Conservation (phyloP, 2,888 invertebrate genomes). For the Rhamphomyia laevipes region DNA sequence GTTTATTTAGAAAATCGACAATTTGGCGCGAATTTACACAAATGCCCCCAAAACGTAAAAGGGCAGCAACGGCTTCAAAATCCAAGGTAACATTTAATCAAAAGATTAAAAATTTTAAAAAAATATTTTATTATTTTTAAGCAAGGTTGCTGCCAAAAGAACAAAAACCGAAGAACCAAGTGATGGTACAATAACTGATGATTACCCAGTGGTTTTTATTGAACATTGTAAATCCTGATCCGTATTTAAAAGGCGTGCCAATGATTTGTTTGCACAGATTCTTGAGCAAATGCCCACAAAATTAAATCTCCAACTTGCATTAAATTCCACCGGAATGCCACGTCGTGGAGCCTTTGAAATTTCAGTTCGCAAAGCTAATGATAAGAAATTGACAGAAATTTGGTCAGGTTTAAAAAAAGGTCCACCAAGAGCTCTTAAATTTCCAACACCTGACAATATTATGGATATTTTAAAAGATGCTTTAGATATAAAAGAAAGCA, state of each 20-base stretch:
- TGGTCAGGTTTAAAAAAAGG: slow-evolving; percentile 31
- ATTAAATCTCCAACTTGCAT: slow-evolving; percentile 16
- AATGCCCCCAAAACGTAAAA: background rate
- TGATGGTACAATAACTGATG: background rate
- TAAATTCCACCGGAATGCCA: slow-evolving; percentile 26
- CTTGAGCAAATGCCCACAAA: slow-evolving; percentile 15
- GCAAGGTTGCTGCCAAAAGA: background rate
- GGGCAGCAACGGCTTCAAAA: background rate
- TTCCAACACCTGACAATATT: slow-evolving; percentile 21
- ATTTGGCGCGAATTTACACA: background rate
- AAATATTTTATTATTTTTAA: background rate
- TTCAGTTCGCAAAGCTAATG: slow-evolving; percentile 18
- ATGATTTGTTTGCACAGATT: slow-evolving; percentile 21
- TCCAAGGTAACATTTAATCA: too few species aligned
- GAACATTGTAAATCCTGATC: slow-evolving; percentile 35
- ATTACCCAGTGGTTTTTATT: slow-evolving; percentile 26
- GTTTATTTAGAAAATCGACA: too few species aligned
- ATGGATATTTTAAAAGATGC: background rate
- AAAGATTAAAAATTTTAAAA: too few species aligned
- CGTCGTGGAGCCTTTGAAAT: slow-evolving; percentile 33
- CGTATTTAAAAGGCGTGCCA: slow-evolving; percentile 31
- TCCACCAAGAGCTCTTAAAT: slow-evolving; percentile 31
- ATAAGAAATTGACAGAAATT: slow-evolving; percentile 17
- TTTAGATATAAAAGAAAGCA: background rate
- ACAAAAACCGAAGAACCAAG: background rate